Evolutionary conservation across 1,140 invertebrate species (phyloP).

Genomic region (Drosophila teissieri): DNA sequence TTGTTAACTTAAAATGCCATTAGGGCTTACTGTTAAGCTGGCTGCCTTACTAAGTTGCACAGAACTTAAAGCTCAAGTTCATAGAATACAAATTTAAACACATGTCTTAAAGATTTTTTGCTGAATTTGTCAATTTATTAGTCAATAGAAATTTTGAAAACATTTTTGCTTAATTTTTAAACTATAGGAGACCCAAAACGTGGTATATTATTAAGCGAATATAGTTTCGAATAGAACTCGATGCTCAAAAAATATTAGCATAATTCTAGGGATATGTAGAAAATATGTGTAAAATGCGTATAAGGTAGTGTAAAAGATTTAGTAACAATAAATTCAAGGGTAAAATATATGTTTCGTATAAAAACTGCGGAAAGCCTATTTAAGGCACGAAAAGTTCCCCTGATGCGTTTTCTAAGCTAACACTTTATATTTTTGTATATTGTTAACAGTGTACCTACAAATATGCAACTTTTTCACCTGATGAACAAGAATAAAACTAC

Average conservation of each 20-base stretch:
- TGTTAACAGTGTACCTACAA: slow-evolving; percentile 5
- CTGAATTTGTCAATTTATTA: not conserved
- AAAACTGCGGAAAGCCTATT: not conserved
- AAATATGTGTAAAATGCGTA: not conserved
- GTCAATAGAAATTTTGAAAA: not conserved
- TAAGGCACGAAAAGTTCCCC: not conserved
- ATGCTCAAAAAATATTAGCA: not conserved
- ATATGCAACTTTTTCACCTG: not conserved
- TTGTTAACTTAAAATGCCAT: slow-evolving; percentile 1
- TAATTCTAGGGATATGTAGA: not conserved
- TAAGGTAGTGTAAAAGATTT: not conserved
- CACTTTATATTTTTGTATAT: slow-evolving; percentile 11
- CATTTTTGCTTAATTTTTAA: not conserved
- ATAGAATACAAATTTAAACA: not conserved
- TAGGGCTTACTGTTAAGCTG: not conserved
- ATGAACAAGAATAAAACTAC: not conserved
- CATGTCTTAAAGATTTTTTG: not conserved
- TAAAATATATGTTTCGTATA: not conserved
- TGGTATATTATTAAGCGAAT: not conserved
- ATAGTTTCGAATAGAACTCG: not conserved
- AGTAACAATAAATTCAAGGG: not conserved
- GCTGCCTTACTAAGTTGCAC: no score
- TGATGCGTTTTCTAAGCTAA: not conserved
- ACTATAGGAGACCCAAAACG: not conserved
- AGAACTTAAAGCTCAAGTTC: not conserved